These are phyloP conservation scores for Kuschelorhynchus macadamiae DNA, from an alignment of 2,888 invertebrate genomes.

Conservation along the genomic window DNA sequence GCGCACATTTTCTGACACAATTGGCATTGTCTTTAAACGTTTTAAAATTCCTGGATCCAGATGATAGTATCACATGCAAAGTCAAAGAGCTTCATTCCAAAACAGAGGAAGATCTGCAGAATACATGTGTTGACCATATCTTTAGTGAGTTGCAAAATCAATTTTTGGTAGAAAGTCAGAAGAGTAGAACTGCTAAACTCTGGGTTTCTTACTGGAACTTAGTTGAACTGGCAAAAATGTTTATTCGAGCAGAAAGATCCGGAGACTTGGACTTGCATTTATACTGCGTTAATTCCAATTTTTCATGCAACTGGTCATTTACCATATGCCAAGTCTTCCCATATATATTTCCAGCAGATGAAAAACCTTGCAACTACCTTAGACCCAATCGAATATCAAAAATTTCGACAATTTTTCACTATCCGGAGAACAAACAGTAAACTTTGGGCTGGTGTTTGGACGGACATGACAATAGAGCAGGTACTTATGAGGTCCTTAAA, in stretches of 20 bases:
- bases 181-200: constrained; percentile 8
- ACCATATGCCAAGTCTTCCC: not conserved
- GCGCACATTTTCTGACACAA: constrained; percentile 20
- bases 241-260: constrained; percentile 13
- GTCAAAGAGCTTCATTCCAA: not conserved
- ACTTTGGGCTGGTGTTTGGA: too few species aligned
- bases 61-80: not conserved
- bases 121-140: not conserved
- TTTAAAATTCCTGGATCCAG: not conserved
- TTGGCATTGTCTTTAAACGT: not conserved
- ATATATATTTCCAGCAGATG: constrained; percentile 3
- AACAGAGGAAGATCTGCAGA: not conserved
- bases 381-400: not conserved
- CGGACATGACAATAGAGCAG: too few species aligned
- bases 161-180: not conserved
- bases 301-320: constrained; percentile 18
- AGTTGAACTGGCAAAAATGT: constrained; percentile 8
- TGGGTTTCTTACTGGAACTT: constrained; percentile 5
- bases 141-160: not conserved
- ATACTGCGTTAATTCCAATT: constrained; percentile 9
- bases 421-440: too few species aligned
- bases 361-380: not conserved
- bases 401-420: not conserved
- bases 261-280: constrained; percentile 8
- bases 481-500: too few species aligned